Evolutionary conservation across 2,113 vertebrate genomes (phyloP), one percentile per base, ranked within the genome.

Genomic region (Pterophyllum scalare): DNA sequence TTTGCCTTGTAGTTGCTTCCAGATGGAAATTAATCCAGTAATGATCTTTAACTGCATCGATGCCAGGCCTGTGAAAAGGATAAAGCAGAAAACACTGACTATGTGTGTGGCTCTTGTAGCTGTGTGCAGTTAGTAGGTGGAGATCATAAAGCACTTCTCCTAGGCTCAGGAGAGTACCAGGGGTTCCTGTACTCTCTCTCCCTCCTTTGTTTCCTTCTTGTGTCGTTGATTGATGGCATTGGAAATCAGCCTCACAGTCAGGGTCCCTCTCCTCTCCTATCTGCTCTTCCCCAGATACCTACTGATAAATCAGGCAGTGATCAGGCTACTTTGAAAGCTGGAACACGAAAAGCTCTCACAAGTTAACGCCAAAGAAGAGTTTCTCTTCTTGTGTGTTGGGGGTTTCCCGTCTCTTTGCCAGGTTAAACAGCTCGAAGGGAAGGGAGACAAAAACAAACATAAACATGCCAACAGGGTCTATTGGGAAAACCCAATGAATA

Each of bases 21-120:
- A 87, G 79, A 77, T 90, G 83, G 88, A 91, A 87, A 87, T 85
- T 14, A 91, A 90, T 88, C 64, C 82, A 79, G 74, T 82, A 89
- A 93, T 83, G 84, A 80, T 89, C 77, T 87, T 89, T 75, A 89
- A 81, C 88, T 5, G 43, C 77, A 75, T 78, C 79, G 35, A 77
- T 88, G 83, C 81, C 46, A 20, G 67, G 17, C 31, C 38, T 84
- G 43, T 61, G 75, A 67, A 77, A 64, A 86, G 64, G 72, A 84
- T 83, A 19, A 84, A 67, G 76, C 61, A 70, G 80, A 77, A 64
- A 77, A 82, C 19, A 62, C 1, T 1, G 40, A 62, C 33, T 40
- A 2, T 15, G 22, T 88, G 64, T 74, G 60, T 58, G 62, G 52
- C 33, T 79, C 12, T 59, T 59, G 28, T 61, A 33, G 64, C 65